Percentiles rank a stretch among this genome's conserved stretches.
Evolutionary conservation across 2,113 vertebrate species (phyloP).

Genomic region (Ceuthmochares aereus): DNA sequence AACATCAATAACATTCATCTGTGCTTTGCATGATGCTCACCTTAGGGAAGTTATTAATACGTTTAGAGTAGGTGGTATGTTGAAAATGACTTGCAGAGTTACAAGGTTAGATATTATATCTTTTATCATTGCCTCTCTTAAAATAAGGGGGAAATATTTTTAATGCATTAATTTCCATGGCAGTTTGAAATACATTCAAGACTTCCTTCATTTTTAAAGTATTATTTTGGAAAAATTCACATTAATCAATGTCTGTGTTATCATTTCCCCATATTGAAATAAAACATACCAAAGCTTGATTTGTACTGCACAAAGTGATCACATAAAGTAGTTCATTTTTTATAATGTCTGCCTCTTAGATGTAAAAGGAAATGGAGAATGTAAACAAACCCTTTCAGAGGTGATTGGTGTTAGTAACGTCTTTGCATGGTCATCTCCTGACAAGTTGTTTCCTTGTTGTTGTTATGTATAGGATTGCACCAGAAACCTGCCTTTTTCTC

Average conservation of each 20-base stretch:
- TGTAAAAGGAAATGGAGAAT: background rate
- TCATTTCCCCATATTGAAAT: background rate
- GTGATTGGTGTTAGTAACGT: background rate
- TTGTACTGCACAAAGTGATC: background rate
- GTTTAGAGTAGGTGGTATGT: slow-evolving; percentile 11
- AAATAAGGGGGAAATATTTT: slow-evolving; percentile 36
- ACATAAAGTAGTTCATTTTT: background rate
- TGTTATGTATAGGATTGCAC: background rate
- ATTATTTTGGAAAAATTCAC: background rate
- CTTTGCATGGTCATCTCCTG: background rate
- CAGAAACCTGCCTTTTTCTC: background rate
- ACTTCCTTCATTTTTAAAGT: background rate
- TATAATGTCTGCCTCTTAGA: background rate
- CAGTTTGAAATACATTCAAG: background rate
- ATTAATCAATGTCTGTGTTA: background rate
- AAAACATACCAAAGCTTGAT: background rate
- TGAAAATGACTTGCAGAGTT: slow-evolving; percentile 26
- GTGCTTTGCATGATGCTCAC: background rate
- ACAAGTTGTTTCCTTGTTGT: background rate
- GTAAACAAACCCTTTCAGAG: background rate
- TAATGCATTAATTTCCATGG: background rate
- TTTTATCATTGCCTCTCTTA: background rate
- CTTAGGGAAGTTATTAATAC: slow-evolving; percentile 52
- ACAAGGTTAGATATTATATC: background rate
- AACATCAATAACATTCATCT: slow-evolving; percentile 6